Percentiles rank a stretch among this genome's conserved stretches.
Evolutionary conservation across 2,113 vertebrate genomes (phyloP).

Genomic region (Dicaeum eximium): DNA sequence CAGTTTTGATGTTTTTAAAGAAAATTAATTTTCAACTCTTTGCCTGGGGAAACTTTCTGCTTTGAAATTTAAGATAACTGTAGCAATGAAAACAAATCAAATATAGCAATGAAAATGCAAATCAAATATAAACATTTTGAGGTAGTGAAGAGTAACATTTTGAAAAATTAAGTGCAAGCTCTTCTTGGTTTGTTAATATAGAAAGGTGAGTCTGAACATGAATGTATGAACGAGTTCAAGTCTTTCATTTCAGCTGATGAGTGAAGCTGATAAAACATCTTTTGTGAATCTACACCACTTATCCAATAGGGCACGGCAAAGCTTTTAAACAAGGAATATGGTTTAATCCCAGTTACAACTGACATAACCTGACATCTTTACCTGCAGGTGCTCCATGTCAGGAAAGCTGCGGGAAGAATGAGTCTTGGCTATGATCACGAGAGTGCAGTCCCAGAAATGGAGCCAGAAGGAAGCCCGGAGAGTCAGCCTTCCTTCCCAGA

Average conservation of each 20-base stretch:
- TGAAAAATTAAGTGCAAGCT: not conserved
- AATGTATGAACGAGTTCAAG: not conserved
- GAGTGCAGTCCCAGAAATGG: not conserved
- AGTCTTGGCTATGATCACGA: not conserved
- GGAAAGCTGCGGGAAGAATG: not conserved
- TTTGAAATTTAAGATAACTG: not conserved
- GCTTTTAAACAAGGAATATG: not conserved
- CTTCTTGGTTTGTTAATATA: not conserved
- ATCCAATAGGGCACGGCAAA: not conserved
- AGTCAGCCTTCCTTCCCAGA: not conserved
- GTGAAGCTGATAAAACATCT: not conserved
- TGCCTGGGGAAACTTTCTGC: not conserved
- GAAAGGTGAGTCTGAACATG: not conserved
- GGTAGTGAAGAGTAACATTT: not conserved
- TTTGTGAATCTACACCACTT: not conserved
- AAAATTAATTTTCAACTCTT: not conserved
- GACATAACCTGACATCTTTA: not conserved
- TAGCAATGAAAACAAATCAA: not conserved
- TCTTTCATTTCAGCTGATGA: not conserved
- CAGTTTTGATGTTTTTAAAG: not conserved
- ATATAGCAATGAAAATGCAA: not conserved
- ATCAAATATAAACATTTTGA: not conserved
- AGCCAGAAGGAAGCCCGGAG: not conserved
- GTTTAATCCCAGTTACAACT: not conserved
- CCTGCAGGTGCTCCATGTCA: slow-evolving; percentile 65